Evolutionary conservation across 2,888 invertebrate genomes (phyloP), one percentile per base, ranked within the genome.

Genomic region (Agriopis marginaria): DNA sequence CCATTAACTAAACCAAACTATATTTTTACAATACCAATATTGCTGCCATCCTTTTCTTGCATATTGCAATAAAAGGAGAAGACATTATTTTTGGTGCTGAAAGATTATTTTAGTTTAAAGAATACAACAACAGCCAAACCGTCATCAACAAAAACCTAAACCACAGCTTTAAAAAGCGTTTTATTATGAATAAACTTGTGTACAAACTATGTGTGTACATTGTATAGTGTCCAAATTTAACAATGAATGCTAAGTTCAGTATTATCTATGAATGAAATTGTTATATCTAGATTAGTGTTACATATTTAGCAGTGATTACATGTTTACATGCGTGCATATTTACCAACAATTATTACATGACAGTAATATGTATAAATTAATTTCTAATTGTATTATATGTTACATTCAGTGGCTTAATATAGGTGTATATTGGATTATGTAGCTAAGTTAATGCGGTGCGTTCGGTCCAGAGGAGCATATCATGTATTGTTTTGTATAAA

Each of bases 371-470:
- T 83, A 85, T 82, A 83, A 80, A 83, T 82, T 85, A 86, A 83
- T 83, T 80, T 45, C 45, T 45, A 53, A 10, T 83, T 90, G 88
- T 89, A 89, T 87, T 59, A 75, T 75, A 88, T 86, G 86, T 87
- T 86, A 84, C 79, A 87, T 88, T 87, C 83, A 86, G 84, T 86
- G 89, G 87, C 88, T 89, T 89, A 89, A 84, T 77, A 85, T 88
- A 88, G 86, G 84, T 88, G 89, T 88, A 86, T 84, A 88, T 86
- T 88, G 83, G 79, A 84, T 84, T 86, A 81, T 79, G 83, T 85
- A 86, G 84, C 79, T 83, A 83, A 82, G 84, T 86, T 83, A 54
- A 54, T 54, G 54, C 54, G 59, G 47, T 66, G 74, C 73, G 71
- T 66, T 71, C 73, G 66, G 78, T 78, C 76, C 79, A 75, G 82